Evolutionary conservation across 2,113 vertebrate genomes (phyloP).

Genomic region (Verasper variegatus): DNA sequence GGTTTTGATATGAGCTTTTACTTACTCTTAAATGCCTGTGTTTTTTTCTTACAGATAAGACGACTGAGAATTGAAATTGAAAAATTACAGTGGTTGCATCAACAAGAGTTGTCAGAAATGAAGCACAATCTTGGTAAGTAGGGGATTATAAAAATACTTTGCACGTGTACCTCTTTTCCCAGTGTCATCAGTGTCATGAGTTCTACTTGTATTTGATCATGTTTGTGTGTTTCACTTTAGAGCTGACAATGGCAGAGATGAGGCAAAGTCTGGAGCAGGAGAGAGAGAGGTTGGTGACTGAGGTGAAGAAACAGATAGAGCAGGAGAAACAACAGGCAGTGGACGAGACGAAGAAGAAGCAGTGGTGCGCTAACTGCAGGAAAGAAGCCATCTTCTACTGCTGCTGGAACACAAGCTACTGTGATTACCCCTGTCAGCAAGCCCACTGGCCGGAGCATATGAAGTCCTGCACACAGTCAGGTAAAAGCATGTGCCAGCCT

Average conservation of each 20-base stretch:
- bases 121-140: constrained; percentile 95
- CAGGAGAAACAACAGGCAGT: constrained; percentile 93
- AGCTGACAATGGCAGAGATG: constrained; percentile 98
- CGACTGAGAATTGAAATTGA: constrained; percentile 97
- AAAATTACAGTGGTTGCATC: constrained; percentile 97
- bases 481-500: constrained; percentile 72
- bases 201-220: constrained; percentile 9
- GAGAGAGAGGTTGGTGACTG: constrained; percentile 90
- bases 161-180: not conserved
- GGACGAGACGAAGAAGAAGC: constrained; percentile 98
- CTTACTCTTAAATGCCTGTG: not conserved
- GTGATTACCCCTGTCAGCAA: constrained; percentile 98
- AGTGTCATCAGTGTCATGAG: not conserved
- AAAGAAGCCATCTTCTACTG: constrained; percentile 99
- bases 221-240: constrained; percentile 68
- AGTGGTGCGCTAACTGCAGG: constrained; percentile 97
- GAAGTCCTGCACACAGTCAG: constrained; percentile 99
- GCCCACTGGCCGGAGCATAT: constrained; percentile 99
- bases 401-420: constrained; percentile 99
- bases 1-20: not conserved
- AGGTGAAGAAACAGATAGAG: constrained; percentile 96
- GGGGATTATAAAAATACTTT: not conserved
- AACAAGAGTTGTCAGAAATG: constrained; percentile 98
- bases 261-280: constrained; percentile 97
- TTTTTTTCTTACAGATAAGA: constrained; percentile 85